Base-by-base conservation (phyloP, 2,797 vertebrate species). In the Spinus pinus region DNA sequence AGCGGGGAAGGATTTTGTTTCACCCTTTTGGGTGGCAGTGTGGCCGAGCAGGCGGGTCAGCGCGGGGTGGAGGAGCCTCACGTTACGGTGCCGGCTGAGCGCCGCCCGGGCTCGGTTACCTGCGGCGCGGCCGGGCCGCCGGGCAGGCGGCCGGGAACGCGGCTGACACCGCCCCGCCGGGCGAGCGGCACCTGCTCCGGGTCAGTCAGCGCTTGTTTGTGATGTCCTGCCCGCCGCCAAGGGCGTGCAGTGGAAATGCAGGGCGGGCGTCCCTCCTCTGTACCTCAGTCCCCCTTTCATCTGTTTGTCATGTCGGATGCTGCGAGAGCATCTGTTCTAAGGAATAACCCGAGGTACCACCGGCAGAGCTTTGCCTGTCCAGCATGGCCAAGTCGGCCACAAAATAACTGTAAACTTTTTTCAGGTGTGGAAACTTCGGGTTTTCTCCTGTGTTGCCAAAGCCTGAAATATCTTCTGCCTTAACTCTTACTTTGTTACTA, bases 191-290 rank as follows among this genome's bases (percentile, higher is more conserved):
- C 23, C 64, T 31, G 60, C 39, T 7, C n/a, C 27, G 19, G 13
- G 33, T 14, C 44, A 0, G 31, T 2, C 33, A 19, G 5, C 35
- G 0, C 8, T 17, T 5, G 1, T 2, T 3, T 7, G 66, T 2
- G 50, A 12, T n/a, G 33, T 14, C 13, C 37, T 25, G 64, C 50
- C 35, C 66, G 1, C 31, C 9, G 35, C 47, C 47, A 2, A 6
- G 1, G 22, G 22, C 4, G 18, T 6, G 7, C 22, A 0, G n/a
- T 12, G 78, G 42, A 13, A 18, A 8, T 4, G 42, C 35, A 5
- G 35, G 22, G 39, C 15, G 6, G 37, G 21, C 4, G 10, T 4
- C 15, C 21, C 14, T 2, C 3, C 18, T 1, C 15, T 12, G 6
- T 28, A 6, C 7, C 4, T 17, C 27, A 2, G 41, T 30, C 9